phyloP scores from a whole-genome alignment of 2,113 vertebrate species.

The Irena cyanogastra region DNA sequence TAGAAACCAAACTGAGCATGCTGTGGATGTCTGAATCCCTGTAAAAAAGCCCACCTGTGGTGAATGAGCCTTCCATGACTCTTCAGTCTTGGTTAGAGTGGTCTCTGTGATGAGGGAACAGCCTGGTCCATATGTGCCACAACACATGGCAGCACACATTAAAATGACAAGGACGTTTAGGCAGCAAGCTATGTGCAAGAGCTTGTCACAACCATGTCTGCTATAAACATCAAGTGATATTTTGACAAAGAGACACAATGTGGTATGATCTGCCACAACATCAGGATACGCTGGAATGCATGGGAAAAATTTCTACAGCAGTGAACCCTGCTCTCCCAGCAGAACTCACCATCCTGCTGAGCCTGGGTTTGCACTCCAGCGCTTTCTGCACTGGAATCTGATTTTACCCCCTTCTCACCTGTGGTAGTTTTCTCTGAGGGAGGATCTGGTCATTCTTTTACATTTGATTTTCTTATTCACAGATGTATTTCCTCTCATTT shows the following conservation, averaged over 20 bases:
- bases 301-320: background rate
- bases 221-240: background rate
- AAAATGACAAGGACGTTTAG: background rate
- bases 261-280: background rate
- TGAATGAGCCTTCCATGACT: background rate
- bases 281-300: background rate
- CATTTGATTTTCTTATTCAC: background rate
- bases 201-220: background rate
- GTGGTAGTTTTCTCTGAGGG: background rate
- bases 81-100: background rate
- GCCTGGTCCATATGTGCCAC: background rate
- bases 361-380: background rate
- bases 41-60: accelerated
- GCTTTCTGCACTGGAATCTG: background rate
- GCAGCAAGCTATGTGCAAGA: background rate
- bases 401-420: background rate
- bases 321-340: background rate
- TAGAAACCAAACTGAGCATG: background rate
- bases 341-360: background rate
- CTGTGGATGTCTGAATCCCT: background rate
- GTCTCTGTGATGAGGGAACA: background rate
- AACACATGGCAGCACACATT: accelerated
- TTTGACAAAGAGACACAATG: background rate
- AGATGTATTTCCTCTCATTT: background rate
- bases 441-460: background rate